These are phyloP conservation scores for Drosophila sulfurigaster DNA, from an alignment of 1,140 invertebrate genomes.

Conservation along the genomic window DNA sequence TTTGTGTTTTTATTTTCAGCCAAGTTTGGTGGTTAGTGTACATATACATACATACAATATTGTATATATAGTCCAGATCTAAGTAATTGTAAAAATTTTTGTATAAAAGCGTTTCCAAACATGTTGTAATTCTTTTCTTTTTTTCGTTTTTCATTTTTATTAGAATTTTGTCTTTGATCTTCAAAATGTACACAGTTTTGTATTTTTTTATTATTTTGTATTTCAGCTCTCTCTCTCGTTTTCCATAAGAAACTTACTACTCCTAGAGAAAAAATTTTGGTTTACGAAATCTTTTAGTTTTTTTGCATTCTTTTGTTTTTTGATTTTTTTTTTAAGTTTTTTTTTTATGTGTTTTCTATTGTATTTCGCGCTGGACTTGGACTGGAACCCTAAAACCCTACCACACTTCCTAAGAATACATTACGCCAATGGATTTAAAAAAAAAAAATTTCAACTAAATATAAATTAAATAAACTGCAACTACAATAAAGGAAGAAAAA, in stretches of 20 bases:
- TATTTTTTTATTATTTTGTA: constrained; percentile 29
- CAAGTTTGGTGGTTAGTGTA: constrained; percentile 45
- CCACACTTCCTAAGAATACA: constrained; percentile 47
- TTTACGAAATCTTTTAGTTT: constrained; percentile 46
- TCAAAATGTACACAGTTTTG: constrained; percentile 50
- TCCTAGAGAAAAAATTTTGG: constrained; percentile 50
- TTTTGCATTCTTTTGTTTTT: neutral
- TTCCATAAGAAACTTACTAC: constrained; percentile 40
- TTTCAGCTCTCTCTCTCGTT: constrained; percentile 32
- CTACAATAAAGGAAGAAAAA: neutral
- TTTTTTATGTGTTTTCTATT: constrained; percentile 5
- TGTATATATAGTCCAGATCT: constrained; percentile 38
- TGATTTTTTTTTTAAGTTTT: neutral
- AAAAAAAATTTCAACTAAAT: constrained; percentile 34
- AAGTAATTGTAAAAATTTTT: constrained; percentile 42
- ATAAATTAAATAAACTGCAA: constrained; percentile 27
- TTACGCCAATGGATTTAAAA: constrained; percentile 28
- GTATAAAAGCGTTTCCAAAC: constrained; percentile 43
- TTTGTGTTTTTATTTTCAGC: constrained; percentile 35
- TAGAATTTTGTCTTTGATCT: constrained; percentile 55
- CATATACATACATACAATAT: constrained; percentile 16
- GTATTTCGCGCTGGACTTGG: constrained; percentile 32
- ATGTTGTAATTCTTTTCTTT: constrained; percentile 15
- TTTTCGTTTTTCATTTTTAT: constrained; percentile 41
- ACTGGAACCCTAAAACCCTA: constrained; percentile 48